Percentiles rank a stretch among this genome's conserved stretches.
These are phyloP conservation scores for Operophtera brumata DNA, from an alignment of 2,888 invertebrate species.

Conservation along the genomic window DNA sequence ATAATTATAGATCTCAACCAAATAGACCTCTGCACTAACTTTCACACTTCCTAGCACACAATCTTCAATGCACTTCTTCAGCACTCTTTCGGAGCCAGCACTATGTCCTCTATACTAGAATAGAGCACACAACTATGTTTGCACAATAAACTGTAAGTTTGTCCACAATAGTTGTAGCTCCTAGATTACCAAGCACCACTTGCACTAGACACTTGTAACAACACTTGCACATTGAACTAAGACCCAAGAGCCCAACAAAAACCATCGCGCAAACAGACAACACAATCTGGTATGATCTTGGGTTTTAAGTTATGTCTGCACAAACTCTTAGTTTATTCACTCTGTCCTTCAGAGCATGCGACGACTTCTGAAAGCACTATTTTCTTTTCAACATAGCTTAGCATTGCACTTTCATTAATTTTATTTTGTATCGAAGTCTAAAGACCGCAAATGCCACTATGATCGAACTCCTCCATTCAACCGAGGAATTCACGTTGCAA, in stretches of 20 bases:
- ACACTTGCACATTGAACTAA: conserved; percentile 65
- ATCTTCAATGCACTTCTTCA: conserved; percentile 72
- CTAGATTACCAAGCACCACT: conserved; percentile 62
- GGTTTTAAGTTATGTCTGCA: conserved; percentile 40
- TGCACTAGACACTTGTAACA: conserved; percentile 63
- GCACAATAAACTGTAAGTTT: conserved; percentile 70
- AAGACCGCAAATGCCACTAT: conserved; percentile 52
- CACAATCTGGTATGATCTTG: conserved; percentile 41
- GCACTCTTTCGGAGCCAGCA: conserved; percentile 63
- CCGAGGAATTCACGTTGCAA: conserved; percentile 69
- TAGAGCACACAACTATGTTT: conserved; percentile 68
- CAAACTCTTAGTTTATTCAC: conserved; percentile 29
- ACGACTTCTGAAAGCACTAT: conserved; percentile 39
- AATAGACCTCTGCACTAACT: conserved; percentile 71
- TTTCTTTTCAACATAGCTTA: conserved; percentile 33
- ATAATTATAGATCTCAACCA: conserved; percentile 73
- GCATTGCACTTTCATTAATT: conserved; percentile 39
- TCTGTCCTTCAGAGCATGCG: conserved; percentile 43
- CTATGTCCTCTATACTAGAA: conserved; percentile 71
- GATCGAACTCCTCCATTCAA: conserved; percentile 51
- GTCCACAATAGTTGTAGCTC: conserved; percentile 67
- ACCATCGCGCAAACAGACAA: conserved; percentile 26
- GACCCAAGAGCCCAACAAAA: conserved; percentile 58
- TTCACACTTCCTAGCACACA: conserved; percentile 75
- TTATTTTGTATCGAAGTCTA: conserved; percentile 41